A percentile compares a stretch with the other conserved stretches of the same genome.
These are phyloP conservation scores for Orthosia gothica DNA, from an alignment of 2,888 invertebrate genomes.

Conservation along the genomic window DNA sequence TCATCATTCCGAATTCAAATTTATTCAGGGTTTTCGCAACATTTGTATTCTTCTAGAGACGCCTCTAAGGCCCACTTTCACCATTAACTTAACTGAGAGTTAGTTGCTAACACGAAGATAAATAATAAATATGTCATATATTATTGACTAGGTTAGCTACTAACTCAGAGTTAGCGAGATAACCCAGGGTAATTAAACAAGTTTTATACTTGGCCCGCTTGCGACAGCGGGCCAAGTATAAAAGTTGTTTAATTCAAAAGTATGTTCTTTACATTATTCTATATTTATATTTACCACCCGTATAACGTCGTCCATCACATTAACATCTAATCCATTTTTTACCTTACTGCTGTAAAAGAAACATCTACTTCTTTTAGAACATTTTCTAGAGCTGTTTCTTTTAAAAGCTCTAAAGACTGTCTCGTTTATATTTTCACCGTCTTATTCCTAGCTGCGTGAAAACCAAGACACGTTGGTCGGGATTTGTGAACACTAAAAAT, in stretches of 20 bases:
- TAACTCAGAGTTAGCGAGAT: too few relatives aligned
- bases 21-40: too few relatives aligned
- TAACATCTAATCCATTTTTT: not conserved
- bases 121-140: too few relatives aligned
- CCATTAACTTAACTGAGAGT: too few relatives aligned
- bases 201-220: too few relatives aligned
- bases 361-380: not conserved
- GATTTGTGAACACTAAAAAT: slow-evolving; percentile 46
- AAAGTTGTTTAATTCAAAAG: not conserved
- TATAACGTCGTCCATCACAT: not conserved
- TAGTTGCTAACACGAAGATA: too few relatives aligned
- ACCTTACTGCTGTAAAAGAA: not conserved
- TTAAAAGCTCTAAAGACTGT: slow-evolving; percentile 37
- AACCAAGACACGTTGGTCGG: slow-evolving; percentile 29
- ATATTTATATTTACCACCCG: not conserved
- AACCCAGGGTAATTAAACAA: too few relatives aligned
- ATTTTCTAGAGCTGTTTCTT: slow-evolving; percentile 15
- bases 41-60: not conserved
- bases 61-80: too few relatives aligned
- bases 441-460: slow-evolving; percentile 16
- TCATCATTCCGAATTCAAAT: too few relatives aligned
- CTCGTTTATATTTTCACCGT: slow-evolving; percentile 37
- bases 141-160: too few relatives aligned
- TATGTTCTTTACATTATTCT: slow-evolving; percentile 1
- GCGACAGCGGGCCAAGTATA: too few relatives aligned